phyloP scores from a whole-genome alignment of 2,888 invertebrate genomes.

The Ichneumoninae sp. region DNA sequence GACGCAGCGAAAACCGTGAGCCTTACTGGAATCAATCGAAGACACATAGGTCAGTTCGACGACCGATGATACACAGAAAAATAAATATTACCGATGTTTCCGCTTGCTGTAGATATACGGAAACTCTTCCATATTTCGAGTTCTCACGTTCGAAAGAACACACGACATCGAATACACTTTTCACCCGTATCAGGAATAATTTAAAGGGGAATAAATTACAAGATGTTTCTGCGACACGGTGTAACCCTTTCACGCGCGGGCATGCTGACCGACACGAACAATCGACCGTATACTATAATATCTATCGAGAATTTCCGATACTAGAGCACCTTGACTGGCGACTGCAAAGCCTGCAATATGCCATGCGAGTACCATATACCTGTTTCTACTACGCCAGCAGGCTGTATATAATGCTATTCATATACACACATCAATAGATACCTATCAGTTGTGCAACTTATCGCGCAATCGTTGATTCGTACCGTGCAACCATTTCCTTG shows the following conservation, averaged over 20 bases:
- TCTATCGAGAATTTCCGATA: constrained; percentile 57
- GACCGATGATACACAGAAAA: not conserved
- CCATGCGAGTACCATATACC: constrained; percentile 26
- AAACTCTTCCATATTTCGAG: not conserved
- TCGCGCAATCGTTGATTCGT: constrained; percentile 34
- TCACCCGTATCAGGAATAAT: not conserved
- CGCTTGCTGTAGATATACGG: not conserved
- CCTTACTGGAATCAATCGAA: not conserved
- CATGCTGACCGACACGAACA: not conserved
- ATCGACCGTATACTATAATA: constrained; percentile 24
- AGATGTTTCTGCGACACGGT: not conserved
- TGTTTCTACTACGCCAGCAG: constrained; percentile 30
- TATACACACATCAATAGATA: constrained; percentile 7
- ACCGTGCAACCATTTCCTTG: constrained; percentile 10
- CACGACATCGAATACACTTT: not conserved
- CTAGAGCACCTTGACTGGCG: constrained; percentile 63
- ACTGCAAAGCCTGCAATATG: constrained; percentile 52
- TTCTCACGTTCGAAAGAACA: not conserved
- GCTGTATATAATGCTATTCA: constrained; percentile 23
- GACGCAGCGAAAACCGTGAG: no score
- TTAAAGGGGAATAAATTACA: not conserved
- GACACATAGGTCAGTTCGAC: not conserved
- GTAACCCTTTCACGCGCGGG: not conserved
- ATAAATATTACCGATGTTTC: not conserved
- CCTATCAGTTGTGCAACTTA: constrained; percentile 34